Conservation (phyloP, 2,113 vertebrate genomes). For the Colistium nudipinnis region DNA sequence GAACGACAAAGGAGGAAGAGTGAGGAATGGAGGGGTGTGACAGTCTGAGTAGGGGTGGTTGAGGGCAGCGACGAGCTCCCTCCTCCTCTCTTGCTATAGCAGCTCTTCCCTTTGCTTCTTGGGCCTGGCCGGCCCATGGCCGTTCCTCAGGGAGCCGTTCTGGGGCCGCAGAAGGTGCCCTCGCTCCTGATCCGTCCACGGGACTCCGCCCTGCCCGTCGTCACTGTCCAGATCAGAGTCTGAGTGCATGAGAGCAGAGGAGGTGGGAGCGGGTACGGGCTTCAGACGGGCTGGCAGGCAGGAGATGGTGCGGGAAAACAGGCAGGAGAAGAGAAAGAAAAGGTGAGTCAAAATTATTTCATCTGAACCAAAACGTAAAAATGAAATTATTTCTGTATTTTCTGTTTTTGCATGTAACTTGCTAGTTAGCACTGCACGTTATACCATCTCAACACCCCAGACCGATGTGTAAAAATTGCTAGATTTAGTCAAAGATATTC, state of each 20-base stretch:
- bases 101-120: conserved; percentile 86
- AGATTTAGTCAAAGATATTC: too few species aligned
- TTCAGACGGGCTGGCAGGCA: conserved; percentile 86
- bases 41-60: conserved; percentile 10
- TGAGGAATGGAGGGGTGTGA: conserved; percentile 9
- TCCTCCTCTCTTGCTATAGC: conserved; percentile 72
- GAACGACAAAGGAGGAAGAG: conserved; percentile 24
- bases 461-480: too few species aligned
- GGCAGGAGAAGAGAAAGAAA: not conserved
- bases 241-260: conserved; percentile 95
- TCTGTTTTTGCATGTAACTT: too few species aligned
- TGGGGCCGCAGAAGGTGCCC: conserved; percentile 91
- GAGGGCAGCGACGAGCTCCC: conserved; percentile 31
- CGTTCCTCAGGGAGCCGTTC: conserved; percentile 93
- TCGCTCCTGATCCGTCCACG: conserved; percentile 93
- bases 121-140: conserved; percentile 85
- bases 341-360: not conserved
- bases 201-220: conserved; percentile 86
- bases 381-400: too few species aligned
- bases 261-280: conserved; percentile 82
- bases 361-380: too few species aligned
- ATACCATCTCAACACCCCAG: too few species aligned
- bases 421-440: too few species aligned
- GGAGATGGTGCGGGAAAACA: not conserved
- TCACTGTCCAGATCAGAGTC: conserved; percentile 98